These are phyloP conservation scores for Huso huso DNA, from an alignment of 2,797 vertebrate species.

Conservation along the genomic window DNA sequence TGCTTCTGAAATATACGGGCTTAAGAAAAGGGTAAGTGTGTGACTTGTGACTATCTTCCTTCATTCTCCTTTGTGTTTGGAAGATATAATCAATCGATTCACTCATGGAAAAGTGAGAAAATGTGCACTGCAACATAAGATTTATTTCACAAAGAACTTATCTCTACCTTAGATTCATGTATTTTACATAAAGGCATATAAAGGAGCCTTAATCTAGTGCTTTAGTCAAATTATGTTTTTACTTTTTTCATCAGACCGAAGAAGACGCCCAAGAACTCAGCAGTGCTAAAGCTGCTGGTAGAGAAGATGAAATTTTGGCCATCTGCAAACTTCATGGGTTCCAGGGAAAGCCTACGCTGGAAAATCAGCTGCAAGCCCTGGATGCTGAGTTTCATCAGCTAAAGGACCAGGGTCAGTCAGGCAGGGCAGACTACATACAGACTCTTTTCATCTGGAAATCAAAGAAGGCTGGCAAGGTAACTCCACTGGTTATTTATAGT, in stretches of 20 bases:
- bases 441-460: slow-evolving; percentile 56
- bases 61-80: no score
- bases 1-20: slow-evolving; percentile 44
- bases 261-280: slow-evolving; percentile 31
- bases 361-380: slow-evolving; percentile 55
- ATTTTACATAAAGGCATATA: no score
- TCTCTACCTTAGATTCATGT: no score
- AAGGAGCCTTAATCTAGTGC: no score
- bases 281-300: slow-evolving; percentile 40
- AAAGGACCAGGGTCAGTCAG: slow-evolving; percentile 49
- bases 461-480: slow-evolving; percentile 49
- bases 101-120: no score
- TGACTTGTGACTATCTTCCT: no score
- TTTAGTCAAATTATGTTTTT: no score
- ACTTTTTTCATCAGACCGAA: slow-evolving; percentile 29
- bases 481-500: not conserved
- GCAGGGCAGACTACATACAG: slow-evolving; percentile 52
- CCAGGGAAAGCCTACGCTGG: slow-evolving; percentile 35
- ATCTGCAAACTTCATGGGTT: slow-evolving; percentile 57
- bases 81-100: no score
- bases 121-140: no score
- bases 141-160: no score
- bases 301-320: slow-evolving; percentile 53
- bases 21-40: slow-evolving; percentile 41
- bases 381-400: slow-evolving; percentile 52